phyloP scores from a whole-genome alignment of 2,113 vertebrate species.

The Mus musculus region GRCm39 chrX:157208501-157209000 shows the following conservation, averaged over 20 bases:
- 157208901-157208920: constrained; percentile 40
- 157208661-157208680: constrained; percentile 54
- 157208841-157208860: constrained; percentile 49
- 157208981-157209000: background rate
- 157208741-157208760: constrained; percentile 23
- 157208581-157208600: constrained; percentile 5
- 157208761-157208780: constrained; percentile 43
- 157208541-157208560: constrained; percentile 28
- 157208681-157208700: constrained; percentile 55
- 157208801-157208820: constrained; percentile 7
- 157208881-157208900: constrained; percentile 38
- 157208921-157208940: constrained; percentile 34
- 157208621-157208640: constrained; percentile 33
- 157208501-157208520: background rate
- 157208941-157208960: background rate
- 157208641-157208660: background rate
- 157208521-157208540: constrained; percentile 43
- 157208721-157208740: background rate
- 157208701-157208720: constrained; percentile 6
- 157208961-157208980: constrained; percentile 30
- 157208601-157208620: constrained; percentile 20
- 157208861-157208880: constrained; percentile 9
- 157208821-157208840: constrained; percentile 14
- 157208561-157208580: constrained; percentile 38
- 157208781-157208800: constrained; percentile 37